Evolutionary conservation across 1,140 invertebrate species (phyloP), one percentile per base, ranked within the genome.

Genomic region (Pseudomyrmex sp.): DNA sequence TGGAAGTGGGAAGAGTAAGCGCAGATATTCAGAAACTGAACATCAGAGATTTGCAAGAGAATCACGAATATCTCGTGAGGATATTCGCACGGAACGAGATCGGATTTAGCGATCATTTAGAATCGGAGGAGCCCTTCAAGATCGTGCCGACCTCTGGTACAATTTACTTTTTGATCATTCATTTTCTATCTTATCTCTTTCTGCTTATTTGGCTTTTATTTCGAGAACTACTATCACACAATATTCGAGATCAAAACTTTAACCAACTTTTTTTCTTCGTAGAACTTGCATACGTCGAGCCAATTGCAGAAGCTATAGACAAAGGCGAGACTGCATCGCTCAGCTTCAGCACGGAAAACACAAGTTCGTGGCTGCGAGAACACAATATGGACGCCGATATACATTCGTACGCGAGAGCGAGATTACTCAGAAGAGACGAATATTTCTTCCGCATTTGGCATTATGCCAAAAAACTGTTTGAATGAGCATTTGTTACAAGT

Each of bases 41-140:
- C 82, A 97, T 98, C 63, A 96, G 96, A 91, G 98, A 98, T 91
- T 94, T 99, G 70, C 97, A 97, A 93, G 98, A 99, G 92, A 96
- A 97, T 90, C 97, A 98, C 91, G 97, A 98, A 89, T 99, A 99
- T 91, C 95, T 97, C 91, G 96, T 99, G 70, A 96, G 98, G 89
- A 98, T 99, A 89, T 98, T 97, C 92, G 99, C 98, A 15, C 96
- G 97, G 90, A 99, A 99, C 94, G 98, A 99, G 95, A 97, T 99
- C 83, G 99, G 99, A 61, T 94, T 98, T 61, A 99, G 98, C 93
- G 98, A 99, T 91, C 98, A 98, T 44, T 95, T 99, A 69, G 98
- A 98, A 94, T 98, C 98, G 23, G 98, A 99, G 88, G 98, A 99
- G 92, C 97, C 98, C 1, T 97, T 99, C 92, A 97, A 97, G 92